phyloP scores from a whole-genome alignment of 2,888 invertebrate genomes.

The Heteropelma amictum region DNA sequence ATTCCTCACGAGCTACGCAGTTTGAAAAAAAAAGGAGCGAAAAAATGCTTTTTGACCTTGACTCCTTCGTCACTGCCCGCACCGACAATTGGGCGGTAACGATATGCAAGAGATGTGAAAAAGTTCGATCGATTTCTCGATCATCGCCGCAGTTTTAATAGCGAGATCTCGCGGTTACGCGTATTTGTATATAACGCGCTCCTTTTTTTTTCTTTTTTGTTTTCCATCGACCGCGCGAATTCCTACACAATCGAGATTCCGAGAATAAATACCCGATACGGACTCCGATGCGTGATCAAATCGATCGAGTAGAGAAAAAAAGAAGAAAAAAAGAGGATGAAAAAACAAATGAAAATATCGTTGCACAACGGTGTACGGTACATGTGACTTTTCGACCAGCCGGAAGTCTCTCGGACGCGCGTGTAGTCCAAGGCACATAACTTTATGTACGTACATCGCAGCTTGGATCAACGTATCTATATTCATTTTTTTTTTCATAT shows the following conservation, averaged over 20 bases:
- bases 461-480: not conserved
- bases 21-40: too few relatives aligned
- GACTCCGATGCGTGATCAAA: constrained; percentile 3
- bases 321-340: not conserved
- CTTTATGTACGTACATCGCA: not conserved
- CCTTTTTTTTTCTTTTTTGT: not conserved
- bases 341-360: not conserved
- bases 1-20: too few relatives aligned
- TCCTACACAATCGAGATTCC: not conserved
- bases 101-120: not conserved
- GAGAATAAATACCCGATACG: not conserved
- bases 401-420: constrained; percentile 13
- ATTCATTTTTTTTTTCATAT: constrained; percentile 9
- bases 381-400: constrained; percentile 3
- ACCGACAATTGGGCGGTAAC: too few relatives aligned
- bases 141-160: constrained; percentile 27
- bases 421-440: not conserved
- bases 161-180: not conserved
- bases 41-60: too few relatives aligned
- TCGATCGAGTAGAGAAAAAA: not conserved
- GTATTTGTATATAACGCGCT: constrained; percentile 28
- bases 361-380: not conserved
- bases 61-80: too few relatives aligned
- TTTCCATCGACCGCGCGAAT: not conserved
- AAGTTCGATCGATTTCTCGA: not conserved